Conservation (phyloP, 2,888 invertebrate genomes). For the Drosophila buzzatii region DNA sequence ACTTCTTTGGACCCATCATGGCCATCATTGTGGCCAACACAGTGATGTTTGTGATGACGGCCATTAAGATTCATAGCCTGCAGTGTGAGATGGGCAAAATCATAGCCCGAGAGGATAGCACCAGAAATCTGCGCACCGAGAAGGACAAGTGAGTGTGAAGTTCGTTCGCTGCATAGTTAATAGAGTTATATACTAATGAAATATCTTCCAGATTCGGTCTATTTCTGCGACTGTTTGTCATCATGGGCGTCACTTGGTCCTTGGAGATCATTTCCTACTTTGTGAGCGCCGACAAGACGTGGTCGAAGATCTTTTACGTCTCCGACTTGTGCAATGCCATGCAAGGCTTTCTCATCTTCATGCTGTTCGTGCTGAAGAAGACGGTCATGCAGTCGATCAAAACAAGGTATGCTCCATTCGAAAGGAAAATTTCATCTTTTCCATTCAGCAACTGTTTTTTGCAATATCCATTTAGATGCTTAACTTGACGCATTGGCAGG, state of each 20-base stretch:
- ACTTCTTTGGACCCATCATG: conserved; percentile 83
- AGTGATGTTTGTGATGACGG: conserved; percentile 83
- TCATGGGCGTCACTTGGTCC: conserved; percentile 95
- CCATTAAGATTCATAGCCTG: conserved; percentile 83
- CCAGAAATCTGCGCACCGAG: conserved; percentile 82
- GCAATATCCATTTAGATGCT: no score
- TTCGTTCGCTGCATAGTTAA: not conserved
- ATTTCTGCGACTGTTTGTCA: conserved; percentile 92
- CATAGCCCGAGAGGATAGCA: conserved; percentile 82
- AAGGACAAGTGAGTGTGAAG: conserved; percentile 81
- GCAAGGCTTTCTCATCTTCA: conserved; percentile 88
- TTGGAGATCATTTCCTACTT: conserved; percentile 92
- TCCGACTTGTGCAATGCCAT: conserved; percentile 87
- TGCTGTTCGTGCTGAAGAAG: conserved; percentile 88
- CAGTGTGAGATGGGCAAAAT: conserved; percentile 83
- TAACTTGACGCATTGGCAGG: no score
- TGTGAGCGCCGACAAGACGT: conserved; percentile 85
- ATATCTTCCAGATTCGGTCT: conserved; percentile 88
- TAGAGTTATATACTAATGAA: not conserved
- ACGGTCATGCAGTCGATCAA: conserved; percentile 83
- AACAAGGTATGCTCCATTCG: conserved; percentile 76
- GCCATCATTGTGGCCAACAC: conserved; percentile 82
- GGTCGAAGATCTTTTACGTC: conserved; percentile 83
- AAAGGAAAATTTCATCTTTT: no score
- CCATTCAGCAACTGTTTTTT: no score